Conservation (phyloP, 2,797 vertebrate species). For the Rhadinocentrus ornatus region DNA sequence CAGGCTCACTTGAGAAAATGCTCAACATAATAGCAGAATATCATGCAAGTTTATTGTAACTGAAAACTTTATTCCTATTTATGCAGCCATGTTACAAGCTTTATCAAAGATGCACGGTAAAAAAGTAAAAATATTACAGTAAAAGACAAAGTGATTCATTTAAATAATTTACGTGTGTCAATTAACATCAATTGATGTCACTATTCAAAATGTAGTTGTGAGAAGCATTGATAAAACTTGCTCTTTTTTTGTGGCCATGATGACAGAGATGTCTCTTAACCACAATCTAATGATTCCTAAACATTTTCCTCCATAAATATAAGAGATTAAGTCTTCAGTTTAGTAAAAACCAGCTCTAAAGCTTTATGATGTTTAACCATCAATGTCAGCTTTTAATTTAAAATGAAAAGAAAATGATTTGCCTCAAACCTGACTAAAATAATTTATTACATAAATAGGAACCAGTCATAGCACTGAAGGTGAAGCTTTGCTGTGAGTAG, state of each 20-base stretch:
- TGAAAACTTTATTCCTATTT: neutral
- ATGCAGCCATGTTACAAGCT: neutral
- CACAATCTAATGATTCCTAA: neutral
- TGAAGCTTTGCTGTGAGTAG: conserved; percentile 34
- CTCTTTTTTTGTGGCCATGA: conserved; percentile 4
- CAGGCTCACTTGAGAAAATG: neutral
- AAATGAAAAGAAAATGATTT: neutral
- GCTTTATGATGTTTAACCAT: conserved; percentile 15
- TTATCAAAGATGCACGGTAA: neutral
- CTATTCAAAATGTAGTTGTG: neutral
- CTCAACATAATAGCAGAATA: neutral
- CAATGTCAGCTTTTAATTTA: neutral
- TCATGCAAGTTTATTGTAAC: neutral
- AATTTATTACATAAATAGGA: conserved; percentile 25
- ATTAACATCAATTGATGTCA: neutral
- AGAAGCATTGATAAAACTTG: neutral
- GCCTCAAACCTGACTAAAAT: conserved; percentile 29
- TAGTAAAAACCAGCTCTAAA: neutral
- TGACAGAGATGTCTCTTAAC: neutral
- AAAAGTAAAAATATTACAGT: neutral
- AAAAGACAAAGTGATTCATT: neutral
- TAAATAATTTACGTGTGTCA: neutral
- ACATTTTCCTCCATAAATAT: neutral
- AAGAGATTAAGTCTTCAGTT: conserved; percentile 19
- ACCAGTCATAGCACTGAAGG: conserved; percentile 31